Evolutionary conservation across 2,888 invertebrate species (phyloP).

Genomic region (Ormyrus pomaceus): DNA sequence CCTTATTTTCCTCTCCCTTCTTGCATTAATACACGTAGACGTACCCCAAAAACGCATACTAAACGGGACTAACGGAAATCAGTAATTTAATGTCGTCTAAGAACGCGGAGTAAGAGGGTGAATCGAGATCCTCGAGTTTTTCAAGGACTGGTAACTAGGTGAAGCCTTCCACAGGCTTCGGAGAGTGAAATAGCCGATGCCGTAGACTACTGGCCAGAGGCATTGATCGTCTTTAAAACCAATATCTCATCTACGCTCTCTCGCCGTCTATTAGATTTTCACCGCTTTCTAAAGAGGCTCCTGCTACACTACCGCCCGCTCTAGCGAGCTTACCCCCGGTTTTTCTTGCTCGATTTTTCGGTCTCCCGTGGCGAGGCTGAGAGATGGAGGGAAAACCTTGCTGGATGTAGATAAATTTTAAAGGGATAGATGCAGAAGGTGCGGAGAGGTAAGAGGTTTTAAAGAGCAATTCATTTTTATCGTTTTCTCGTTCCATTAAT

Average conservation of each 20-base stretch:
- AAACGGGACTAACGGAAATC: conserved; percentile 43
- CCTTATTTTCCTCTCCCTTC: conserved; percentile 12
- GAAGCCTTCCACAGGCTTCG: neutral
- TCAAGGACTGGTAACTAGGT: conserved; percentile 44
- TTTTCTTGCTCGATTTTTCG: conserved; percentile 18
- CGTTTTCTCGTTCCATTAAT: neutral
- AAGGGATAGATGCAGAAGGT: neutral
- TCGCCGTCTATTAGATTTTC: conserved; percentile 70
- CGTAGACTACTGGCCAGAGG: neutral
- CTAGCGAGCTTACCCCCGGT: neutral
- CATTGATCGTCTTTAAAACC: conserved; percentile 64
- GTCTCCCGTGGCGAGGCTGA: neutral
- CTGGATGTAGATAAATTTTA: conserved; percentile 31
- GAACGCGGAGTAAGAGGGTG: neutral
- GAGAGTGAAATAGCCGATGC: neutral
- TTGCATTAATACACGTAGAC: conserved; percentile 25
- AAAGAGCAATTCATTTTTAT: conserved; percentile 1
- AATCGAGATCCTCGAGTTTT: conserved; percentile 23
- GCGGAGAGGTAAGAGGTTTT: neutral
- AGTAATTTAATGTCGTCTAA: conserved; percentile 61
- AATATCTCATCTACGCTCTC: conserved; percentile 68
- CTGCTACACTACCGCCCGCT: neutral
- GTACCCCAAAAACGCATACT: neutral
- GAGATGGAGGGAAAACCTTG: neutral
- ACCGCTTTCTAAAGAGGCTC: conserved; percentile 53